Evolutionary conservation across 2,888 invertebrate genomes (phyloP), one percentile per base, ranked within the genome.

Genomic region (Adineta ricciae): DNA sequence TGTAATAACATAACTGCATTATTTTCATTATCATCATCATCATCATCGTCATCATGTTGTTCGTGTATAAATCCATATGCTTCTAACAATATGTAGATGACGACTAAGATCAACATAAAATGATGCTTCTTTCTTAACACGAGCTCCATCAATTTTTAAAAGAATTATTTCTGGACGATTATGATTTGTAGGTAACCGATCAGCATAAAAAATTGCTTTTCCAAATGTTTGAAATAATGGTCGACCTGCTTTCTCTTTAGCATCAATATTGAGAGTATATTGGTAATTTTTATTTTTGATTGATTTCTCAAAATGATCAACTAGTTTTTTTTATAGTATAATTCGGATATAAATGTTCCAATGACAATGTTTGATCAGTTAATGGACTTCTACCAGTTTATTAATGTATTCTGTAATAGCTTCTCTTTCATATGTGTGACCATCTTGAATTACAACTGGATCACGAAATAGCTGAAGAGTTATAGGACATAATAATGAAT

Each of bases 31-130:
- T n/a, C n/a, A n/a, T n/a, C n/a, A n/a, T 46, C 46, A 46, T 46
- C 46, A 46, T 46, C 46, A 46, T 46, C 46, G 11, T 46, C 46
- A 46, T 46, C 46, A 46, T 46, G 46, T 11, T 46, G 8, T 46
- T 46, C 46, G 46, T 46, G 46, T 46, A 46, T 11, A 5, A 46
- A 46, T 46, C 46, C 46, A 46, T 46, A 46, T 46, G 46, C n/a
- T 56, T 21, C 56, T 21, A 56, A 56, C 56, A 56, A 56, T 56
- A n/a, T 56, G 56, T 56, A 24, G 56, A 56, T 56, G 56, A 56
- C 56, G 56, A n/a, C 56, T 56, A n/a, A 56, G 56, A 56, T 56
- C 56, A 56, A 56, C 56, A 56, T 56, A 56, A n/a, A 56, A 56
- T n/a, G 56, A 56, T 56, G 56, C 56, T 56, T 56, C 56, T 56